phyloP scores from a whole-genome alignment of 2,888 invertebrate genomes.

The Aromia moschata region DNA sequence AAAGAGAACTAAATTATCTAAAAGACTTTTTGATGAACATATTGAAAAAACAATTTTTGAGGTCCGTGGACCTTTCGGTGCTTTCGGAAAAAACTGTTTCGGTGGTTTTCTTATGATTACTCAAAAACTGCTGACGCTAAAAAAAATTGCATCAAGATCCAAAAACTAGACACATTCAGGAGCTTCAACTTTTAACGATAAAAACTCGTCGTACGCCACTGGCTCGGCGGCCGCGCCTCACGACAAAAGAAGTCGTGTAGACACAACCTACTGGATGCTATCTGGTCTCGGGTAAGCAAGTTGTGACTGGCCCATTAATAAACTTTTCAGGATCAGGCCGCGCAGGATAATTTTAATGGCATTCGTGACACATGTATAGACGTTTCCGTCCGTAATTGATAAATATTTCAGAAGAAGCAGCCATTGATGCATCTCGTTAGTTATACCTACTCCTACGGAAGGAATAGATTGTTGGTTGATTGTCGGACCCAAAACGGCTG shows the following conservation, averaged over 20 bases:
- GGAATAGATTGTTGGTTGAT: not conserved
- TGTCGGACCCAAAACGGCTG: too few relatives aligned
- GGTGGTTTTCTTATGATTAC: too few relatives aligned
- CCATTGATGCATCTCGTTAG: constrained; percentile 24
- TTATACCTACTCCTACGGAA: constrained; percentile 5
- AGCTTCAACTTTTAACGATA: too few relatives aligned
- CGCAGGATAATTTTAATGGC: constrained; percentile 26
- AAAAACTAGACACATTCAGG: too few relatives aligned
- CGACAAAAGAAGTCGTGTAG: constrained; percentile 36
- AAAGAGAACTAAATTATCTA: too few relatives aligned
- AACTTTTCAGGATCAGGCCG: constrained; percentile 30
- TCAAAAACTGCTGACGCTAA: too few relatives aligned
- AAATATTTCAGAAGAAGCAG: constrained; percentile 18
- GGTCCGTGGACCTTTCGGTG: too few relatives aligned
- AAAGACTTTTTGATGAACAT: too few relatives aligned
- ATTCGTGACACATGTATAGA: constrained; percentile 29
- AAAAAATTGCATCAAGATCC: too few relatives aligned
- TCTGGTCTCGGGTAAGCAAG: constrained; percentile 36
- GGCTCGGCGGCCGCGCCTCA: constrained; percentile 30
- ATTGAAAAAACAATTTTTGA: too few relatives aligned
- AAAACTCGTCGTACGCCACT: constrained; percentile 12
- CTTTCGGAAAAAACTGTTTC: too few relatives aligned
- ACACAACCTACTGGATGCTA: constrained; percentile 39
- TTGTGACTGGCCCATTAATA: constrained; percentile 38
- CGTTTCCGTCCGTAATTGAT: constrained; percentile 28